Evolutionary conservation across 2,113 vertebrate species (phyloP).

Genomic region (Bombycilla garrulus): DNA sequence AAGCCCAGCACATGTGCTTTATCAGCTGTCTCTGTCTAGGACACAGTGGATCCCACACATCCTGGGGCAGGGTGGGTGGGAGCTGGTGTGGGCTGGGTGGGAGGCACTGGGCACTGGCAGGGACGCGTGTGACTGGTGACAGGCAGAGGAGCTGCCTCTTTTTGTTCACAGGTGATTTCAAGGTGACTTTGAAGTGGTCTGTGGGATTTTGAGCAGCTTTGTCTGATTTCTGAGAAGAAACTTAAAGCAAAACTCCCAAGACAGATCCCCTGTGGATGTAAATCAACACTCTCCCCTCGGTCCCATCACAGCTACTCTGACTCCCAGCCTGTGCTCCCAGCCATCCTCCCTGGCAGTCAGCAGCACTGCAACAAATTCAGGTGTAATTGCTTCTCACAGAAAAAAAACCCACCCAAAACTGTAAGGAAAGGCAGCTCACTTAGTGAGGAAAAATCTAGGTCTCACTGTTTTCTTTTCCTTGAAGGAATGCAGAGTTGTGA

Average conservation of each 20-base stretch:
- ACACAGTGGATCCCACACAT: accelerated
- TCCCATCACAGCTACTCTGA: background rate
- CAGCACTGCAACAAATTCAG: background rate
- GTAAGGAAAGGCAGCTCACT: background rate
- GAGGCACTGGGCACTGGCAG: background rate
- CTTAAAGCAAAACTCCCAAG: background rate
- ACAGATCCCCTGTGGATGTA: background rate
- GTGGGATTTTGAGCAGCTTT: background rate
- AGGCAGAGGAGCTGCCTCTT: background rate
- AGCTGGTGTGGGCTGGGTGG: background rate
- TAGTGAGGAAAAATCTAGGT: background rate
- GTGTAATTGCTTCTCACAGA: background rate
- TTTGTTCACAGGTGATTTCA: background rate
- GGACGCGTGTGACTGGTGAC: background rate
- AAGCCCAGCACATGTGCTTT: background rate
- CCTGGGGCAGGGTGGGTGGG: background rate
- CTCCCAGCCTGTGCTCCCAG: background rate
- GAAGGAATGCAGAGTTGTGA: conserved; percentile 11
- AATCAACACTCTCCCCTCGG: background rate
- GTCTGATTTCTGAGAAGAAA: background rate
- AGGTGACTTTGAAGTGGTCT: conserved; percentile 20
- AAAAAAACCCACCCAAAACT: background rate
- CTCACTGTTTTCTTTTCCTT: background rate
- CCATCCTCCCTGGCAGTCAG: accelerated
- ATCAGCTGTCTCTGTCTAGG: background rate